Conservation (phyloP, 2,113 vertebrate genomes). For the Rynchops niger region DNA sequence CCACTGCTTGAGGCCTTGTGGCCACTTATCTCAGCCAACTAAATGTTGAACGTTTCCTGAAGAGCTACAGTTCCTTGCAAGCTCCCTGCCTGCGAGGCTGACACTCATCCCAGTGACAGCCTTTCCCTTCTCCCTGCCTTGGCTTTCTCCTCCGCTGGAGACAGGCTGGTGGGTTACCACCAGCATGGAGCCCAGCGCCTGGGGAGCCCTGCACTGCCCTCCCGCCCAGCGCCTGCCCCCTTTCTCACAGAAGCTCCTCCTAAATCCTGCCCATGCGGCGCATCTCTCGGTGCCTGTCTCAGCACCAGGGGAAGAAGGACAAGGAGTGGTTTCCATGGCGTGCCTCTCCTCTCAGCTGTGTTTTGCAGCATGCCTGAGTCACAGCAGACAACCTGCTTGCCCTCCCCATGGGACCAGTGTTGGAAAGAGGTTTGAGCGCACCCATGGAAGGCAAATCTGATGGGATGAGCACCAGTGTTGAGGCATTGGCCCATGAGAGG, state of each 20-base stretch:
- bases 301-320: background rate
- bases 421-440: background rate
- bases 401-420: background rate
- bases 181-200: background rate
- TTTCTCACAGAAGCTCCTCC: background rate
- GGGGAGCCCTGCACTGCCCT: background rate
- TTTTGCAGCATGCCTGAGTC: background rate
- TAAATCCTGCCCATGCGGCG: background rate
- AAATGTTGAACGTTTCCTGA: background rate
- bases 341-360: background rate
- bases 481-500: background rate
- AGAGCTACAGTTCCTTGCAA: background rate
- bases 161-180: background rate
- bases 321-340: background rate
- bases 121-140: background rate
- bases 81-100: background rate
- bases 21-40: background rate
- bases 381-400: background rate
- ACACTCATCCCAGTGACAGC: background rate
- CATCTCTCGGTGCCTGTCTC: background rate
- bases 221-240: rapidly evolving
- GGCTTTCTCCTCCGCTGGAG: rapidly evolving
- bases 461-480: background rate
- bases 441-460: background rate
- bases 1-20: background rate